phyloP scores from a whole-genome alignment of 1,140 invertebrate species.

The roundworm (Caenorhabditis elegans) region DNA sequence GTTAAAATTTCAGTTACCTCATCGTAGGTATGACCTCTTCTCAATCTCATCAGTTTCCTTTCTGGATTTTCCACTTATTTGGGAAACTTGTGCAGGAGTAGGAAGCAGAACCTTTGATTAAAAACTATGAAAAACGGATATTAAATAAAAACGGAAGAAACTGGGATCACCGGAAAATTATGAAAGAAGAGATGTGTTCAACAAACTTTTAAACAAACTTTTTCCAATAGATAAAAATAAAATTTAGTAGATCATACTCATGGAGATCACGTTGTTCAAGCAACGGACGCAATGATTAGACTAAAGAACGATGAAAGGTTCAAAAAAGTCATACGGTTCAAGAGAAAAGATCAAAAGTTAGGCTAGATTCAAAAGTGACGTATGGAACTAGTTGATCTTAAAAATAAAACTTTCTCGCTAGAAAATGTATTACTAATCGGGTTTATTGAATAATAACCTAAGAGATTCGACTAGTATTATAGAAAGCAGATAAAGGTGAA shows the following conservation, averaged over 20 bases:
- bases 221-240: not conserved
- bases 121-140: not conserved
- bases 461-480: too few relatives aligned
- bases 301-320: not conserved
- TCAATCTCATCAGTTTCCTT: conserved; percentile 4
- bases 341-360: not conserved
- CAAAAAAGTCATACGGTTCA: conserved; percentile 1
- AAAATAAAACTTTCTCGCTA: too few relatives aligned
- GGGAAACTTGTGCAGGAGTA: not conserved
- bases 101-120: not conserved
- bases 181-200: not conserved
- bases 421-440: conserved; percentile 17
- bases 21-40: conserved; percentile 23
- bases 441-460: not conserved
- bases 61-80: not conserved
- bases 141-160: not conserved
- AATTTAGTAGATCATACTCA: too few relatives aligned
- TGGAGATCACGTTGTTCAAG: too few relatives aligned
- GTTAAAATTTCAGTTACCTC: not conserved
- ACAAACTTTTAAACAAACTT: too few relatives aligned
- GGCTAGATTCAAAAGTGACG: not conserved
- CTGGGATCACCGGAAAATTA: not conserved
- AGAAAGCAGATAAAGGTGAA: too few relatives aligned
- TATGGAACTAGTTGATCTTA: too few relatives aligned
- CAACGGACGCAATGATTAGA: too few relatives aligned